Base-by-base conservation (phyloP, 1,140 invertebrate species). In the Drosophila cardini region DNA sequence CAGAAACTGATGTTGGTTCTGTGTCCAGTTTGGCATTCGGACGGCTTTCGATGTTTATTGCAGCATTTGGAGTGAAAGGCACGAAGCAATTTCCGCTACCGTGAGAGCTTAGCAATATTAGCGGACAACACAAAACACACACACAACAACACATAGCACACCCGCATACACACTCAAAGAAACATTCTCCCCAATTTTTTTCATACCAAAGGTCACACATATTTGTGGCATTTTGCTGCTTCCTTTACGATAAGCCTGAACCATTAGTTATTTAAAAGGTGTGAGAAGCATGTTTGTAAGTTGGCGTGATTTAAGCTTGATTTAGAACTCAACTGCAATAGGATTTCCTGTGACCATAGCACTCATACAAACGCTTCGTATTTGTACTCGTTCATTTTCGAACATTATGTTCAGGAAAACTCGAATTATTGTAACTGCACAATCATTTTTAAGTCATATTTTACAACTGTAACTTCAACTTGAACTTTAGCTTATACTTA, bases 21-120 rank as follows among this genome's bases (percentile, higher is more conserved):
- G 65, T 46, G 58, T 61, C 58, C 72, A 74, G 83, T 76, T 87
- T 86, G 83, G 83, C 83, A 87, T 86, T 85, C 82, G 82, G 78
- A 85, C 75, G 82, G 81, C 82, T 86, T 87, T 86, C 83, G 75
- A 86, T 86, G 83, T 87, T 86, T 86, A 87, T 87, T 86, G 83
- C 83, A 87, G 72, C 79, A 87, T 86, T 86, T 73, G 72, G 79
- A 83, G 83, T 86, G 80, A 82, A 86, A 87, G 83, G 79, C 83
- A 86, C 84, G 86, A 87, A 83, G 84, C 83, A 86, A 86, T 86
- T 86, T 86, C 83, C 83, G 83, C 72, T 86, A 58, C 82, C 82
- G 83, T 87, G 84, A 83, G 79, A 86, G 83, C 83, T 87, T 87
- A 87, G 83, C 76, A 79, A 79, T 86, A 86, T 86, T 87, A 86